Base-by-base conservation (phyloP, 2,797 vertebrate genomes). In the Danio albolineatus region DNA sequence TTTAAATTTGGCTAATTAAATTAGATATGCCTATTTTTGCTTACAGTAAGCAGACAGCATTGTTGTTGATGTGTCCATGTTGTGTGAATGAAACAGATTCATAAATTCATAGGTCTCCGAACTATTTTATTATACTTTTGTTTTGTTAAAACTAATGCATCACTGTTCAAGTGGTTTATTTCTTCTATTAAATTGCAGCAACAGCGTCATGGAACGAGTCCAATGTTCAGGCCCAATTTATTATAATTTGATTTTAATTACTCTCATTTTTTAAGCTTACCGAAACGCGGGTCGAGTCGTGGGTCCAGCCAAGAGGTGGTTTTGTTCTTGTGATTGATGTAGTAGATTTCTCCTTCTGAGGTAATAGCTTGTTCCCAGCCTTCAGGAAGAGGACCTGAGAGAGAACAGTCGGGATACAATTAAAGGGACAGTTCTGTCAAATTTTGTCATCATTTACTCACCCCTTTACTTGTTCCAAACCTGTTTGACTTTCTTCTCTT, bases 301-400 rank as follows among this genome's bases (percentile, higher is more conserved):
- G 97, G 97, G 94, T 98, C 97, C 90, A 99, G 95, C 97, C 97
- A 99, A 91, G 97, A 99, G 88, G 97, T 99, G 87, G 96, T 96
- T 93, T 98, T 99, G 95, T 98, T 98, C 94, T 98, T 98, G 95
- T 99, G 97, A 94, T 99, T 99, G 92, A 99, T 98, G 93, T 98
- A 99, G 95, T 98, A 99, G 91, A 98, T 96, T 93, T 99, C 97
- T 90, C 97, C 97, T 89, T 99, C 97, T 92, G 96, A 94, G 92
- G 97, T 99, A 90, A 98, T 95, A 84, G 96, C 96, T 94, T 98
- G 97, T 92, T 99, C 97, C 97, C 97, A 99, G 93, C 96, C 95
- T 72, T 99, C 97, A 89, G 97, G 97, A 87, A 98, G 95, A 91
- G 97, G 93, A 94, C 97, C 97, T 99, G 93, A 83, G 91, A 92